phyloP scores from a whole-genome alignment of 2,888 invertebrate species.

The Poecilus cupreus region DNA sequence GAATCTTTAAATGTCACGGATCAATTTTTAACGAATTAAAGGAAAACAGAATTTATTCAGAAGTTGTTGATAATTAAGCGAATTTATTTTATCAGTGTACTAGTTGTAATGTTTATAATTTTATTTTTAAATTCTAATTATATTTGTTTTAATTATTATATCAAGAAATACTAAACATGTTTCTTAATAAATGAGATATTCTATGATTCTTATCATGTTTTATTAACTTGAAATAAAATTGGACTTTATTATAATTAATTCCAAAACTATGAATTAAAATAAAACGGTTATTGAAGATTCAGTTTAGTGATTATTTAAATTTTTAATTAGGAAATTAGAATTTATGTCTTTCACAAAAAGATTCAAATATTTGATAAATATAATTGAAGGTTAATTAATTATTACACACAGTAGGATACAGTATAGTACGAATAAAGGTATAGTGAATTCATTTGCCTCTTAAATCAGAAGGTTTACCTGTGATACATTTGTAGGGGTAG shows the following conservation, averaged over 20 bases:
- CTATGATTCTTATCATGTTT: not conserved
- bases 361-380: no score
- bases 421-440: no score
- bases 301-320: no score
- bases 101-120: not conserved
- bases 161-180: not conserved
- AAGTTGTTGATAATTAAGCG: no score
- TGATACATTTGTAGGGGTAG: no score
- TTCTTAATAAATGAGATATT: not conserved
- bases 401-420: no score
- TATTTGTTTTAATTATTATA: not conserved
- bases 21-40: not conserved
- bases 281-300: not conserved
- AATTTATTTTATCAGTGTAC: not conserved
- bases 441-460: no score
- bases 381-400: no score
- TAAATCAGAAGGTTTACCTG: no score
- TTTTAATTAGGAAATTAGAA: no score
- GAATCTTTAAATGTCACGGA: not conserved
- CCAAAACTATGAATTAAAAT: not conserved
- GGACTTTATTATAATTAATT: not conserved
- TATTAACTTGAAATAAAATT: not conserved
- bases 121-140: slow-evolving; percentile 3
- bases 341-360: no score
- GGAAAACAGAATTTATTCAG: no score